Conservation (phyloP, 2,888 invertebrate genomes). For the Drosophila neonasuta region DNA sequence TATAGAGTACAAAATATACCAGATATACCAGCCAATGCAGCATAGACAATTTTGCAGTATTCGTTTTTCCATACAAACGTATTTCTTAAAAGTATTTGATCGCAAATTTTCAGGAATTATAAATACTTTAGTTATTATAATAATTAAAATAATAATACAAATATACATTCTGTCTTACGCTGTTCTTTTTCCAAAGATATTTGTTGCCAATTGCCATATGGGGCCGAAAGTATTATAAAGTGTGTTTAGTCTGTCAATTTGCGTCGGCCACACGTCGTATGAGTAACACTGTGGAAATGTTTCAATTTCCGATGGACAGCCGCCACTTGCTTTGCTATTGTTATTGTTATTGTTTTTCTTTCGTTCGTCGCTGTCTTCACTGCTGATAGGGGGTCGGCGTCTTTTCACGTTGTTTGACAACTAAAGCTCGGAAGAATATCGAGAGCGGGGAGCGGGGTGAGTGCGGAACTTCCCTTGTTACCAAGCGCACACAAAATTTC, state of each 20-base stretch:
- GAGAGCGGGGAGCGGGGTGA: not conserved
- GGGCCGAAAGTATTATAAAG: conserved; percentile 8
- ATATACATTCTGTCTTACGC: too few species aligned
- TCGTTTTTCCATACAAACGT: too few species aligned
- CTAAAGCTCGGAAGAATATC: conserved; percentile 22
- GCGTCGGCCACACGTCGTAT: conserved; percentile 36
- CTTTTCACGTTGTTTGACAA: conserved; percentile 37
- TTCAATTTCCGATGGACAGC: conserved; percentile 11
- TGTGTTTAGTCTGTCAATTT: conserved; percentile 23
- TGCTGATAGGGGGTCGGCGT: conserved; percentile 38
- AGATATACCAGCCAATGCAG: too few species aligned
- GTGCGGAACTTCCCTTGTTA: conserved; percentile 17
- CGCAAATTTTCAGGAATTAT: too few species aligned
- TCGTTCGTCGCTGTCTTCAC: conserved; percentile 6
- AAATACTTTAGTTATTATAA: too few species aligned
- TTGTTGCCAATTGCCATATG: conserved; percentile 40
- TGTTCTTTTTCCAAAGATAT: not conserved
- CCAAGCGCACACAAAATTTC: conserved; percentile 17
- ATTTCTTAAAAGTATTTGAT: too few species aligned
- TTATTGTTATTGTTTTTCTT: conserved; percentile 16
- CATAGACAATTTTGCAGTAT: too few species aligned
- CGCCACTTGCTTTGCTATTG: conserved; percentile 3
- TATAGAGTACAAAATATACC: too few species aligned
- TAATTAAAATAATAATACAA: too few species aligned
- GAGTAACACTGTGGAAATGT: conserved; percentile 29